A percentile compares a stretch with the other conserved stretches of the same genome.
phyloP scores from a whole-genome alignment of 2,888 invertebrate species.

The Apamea sordens region DNA sequence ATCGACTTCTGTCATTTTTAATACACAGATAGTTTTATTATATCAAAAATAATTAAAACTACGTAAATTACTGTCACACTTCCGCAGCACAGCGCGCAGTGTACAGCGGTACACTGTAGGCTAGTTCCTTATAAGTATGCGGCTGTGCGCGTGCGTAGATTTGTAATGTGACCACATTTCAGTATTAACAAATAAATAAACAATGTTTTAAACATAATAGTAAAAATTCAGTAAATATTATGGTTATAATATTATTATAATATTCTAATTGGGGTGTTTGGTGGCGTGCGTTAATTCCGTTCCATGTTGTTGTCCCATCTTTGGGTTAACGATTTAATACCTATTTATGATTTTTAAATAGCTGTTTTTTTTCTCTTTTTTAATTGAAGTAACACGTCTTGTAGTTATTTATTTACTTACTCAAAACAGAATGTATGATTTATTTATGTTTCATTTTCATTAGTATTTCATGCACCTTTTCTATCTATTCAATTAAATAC shows the following conservation, averaged over 20 bases:
- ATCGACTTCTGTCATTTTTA: neutral
- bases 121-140: no score
- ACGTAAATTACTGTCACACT: neutral
- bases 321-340: neutral
- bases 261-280: neutral
- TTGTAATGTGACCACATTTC: neutral
- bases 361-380: neutral
- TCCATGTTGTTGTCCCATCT: neutral
- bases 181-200: neutral
- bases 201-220: neutral
- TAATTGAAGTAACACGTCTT: neutral
- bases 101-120: no score
- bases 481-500: neutral
- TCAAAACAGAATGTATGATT: neutral
- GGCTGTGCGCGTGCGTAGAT: neutral
- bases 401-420: constrained; percentile 19
- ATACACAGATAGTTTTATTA: neutral
- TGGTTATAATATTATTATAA: neutral
- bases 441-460: constrained; percentile 4
- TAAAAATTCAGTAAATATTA: neutral
- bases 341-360: neutral
- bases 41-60: neutral
- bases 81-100: no score
- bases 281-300: neutral
- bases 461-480: constrained; percentile 26